Evolutionary conservation across 2,888 invertebrate species (phyloP).

Genomic region (Apodemia zela): DNA sequence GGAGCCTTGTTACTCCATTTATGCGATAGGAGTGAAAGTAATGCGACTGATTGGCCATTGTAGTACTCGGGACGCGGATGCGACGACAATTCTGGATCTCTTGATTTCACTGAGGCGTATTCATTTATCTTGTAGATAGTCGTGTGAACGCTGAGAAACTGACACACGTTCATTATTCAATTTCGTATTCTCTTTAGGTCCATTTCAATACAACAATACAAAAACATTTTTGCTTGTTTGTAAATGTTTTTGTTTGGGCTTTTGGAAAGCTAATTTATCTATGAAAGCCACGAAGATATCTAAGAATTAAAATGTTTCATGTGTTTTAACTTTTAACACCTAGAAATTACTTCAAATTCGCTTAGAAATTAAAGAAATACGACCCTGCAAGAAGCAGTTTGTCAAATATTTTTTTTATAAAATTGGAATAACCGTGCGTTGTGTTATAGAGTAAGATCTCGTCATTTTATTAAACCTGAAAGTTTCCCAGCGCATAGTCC

Average conservation of each 20-base stretch:
- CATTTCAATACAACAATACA: background rate
- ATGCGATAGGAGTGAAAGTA: slow-evolving; percentile 70
- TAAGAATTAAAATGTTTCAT: background rate
- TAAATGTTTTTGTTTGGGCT: background rate
- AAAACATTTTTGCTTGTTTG: slow-evolving; percentile 6
- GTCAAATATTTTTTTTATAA: background rate
- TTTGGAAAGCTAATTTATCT: background rate
- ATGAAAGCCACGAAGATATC: background rate
- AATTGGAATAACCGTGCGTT: too few relatives aligned
- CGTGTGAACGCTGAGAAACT: slow-evolving; percentile 54
- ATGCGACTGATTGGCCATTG: slow-evolving; percentile 66
- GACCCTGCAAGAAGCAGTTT: too few relatives aligned
- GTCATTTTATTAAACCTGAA: too few relatives aligned
- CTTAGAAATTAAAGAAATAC: too few relatives aligned
- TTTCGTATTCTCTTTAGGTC: slow-evolving; percentile 7
- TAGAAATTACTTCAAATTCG: background rate
- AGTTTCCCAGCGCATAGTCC: too few relatives aligned
- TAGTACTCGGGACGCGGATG: slow-evolving; percentile 44
- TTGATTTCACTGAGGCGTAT: slow-evolving; percentile 55
- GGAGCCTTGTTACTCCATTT: slow-evolving; percentile 65
- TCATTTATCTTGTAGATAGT: slow-evolving; percentile 65
- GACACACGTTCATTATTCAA: slow-evolving; percentile 62
- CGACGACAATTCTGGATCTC: slow-evolving; percentile 57
- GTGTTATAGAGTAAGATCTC: too few relatives aligned
- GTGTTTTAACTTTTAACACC: background rate